Evolutionary conservation across 2,888 invertebrate species (phyloP), one percentile per base, ranked within the genome.

Genomic region (Orthonychiurus folsomi): DNA sequence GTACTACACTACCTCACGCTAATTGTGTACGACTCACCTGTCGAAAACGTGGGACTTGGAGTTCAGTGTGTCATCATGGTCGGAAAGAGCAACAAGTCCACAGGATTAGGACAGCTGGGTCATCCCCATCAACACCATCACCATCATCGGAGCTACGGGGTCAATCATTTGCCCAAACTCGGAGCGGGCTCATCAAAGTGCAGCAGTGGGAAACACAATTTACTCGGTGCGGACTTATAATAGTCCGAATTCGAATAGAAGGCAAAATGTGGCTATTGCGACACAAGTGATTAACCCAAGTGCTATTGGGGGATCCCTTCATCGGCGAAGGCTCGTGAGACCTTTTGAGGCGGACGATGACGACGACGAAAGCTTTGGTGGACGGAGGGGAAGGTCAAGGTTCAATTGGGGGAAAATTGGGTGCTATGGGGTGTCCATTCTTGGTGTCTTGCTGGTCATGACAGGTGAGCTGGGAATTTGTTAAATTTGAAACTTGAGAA

Each of bases 271-370:
- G 21, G 72, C 70, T 2, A 70, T 72, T 60, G 72, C 72, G 2
- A 72, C 72, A 1, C 72, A 72, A 65, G 72, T 72, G 0, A 53
- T 72, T 9, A 70, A 62, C 58, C 70, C 72, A 0, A 69, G 67
- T 60, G 71, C 69, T 2, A 66, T 71, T 48, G 67, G 68, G 9
- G 67, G 68, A 3, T 67, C 69, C 2, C 50, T 69, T 2, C 21
- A 23, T 20, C 52, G n/a, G 5, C 21, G 52, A 5, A 5, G 52
- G 5, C 52, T 52, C 20, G 24, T 52, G 5, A 62, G 63, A 53
- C 69, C 63, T 27, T 67, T 67, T 57, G 68, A 66, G 3, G 57
- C 63, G 3, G 62, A 60, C 2, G 64, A 60, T 18, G 66, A 64
- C 2, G 37, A 37, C 1, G 70, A 71, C 47, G 69, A 70, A 59